Conservation (phyloP, 2,113 vertebrate genomes). For the Apus apus region DNA sequence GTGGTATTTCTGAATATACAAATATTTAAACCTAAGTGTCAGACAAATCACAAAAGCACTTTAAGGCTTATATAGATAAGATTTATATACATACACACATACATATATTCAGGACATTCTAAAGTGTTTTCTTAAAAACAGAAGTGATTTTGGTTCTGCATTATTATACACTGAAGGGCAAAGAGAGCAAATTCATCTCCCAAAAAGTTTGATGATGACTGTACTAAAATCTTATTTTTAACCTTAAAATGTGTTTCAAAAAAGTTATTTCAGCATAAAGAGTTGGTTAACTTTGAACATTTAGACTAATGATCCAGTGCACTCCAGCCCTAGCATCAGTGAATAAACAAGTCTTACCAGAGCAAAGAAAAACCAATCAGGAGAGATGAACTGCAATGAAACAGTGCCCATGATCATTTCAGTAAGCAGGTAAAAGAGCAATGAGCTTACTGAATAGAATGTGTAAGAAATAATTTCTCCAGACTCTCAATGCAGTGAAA, state of each 20-base stretch:
- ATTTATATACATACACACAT: too few relatives aligned
- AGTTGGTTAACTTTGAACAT: constrained; percentile 68
- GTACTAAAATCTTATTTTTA: constrained; percentile 63
- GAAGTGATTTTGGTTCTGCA: background rate
- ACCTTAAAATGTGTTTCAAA: constrained; percentile 57
- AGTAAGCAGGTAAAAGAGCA: background rate
- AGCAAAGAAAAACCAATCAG: constrained; percentile 50
- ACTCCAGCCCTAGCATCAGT: background rate
- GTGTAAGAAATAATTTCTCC: background rate
- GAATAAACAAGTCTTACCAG: constrained; percentile 71
- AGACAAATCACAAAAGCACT: background rate
- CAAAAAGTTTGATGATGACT: constrained; percentile 38
- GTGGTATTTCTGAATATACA: background rate
- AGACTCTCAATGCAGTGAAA: background rate
- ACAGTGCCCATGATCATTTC: background rate
- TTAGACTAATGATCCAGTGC: constrained; percentile 67
- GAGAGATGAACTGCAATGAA: background rate
- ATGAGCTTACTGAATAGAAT: background rate
- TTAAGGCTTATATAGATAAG: too few relatives aligned
- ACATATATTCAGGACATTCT: background rate
- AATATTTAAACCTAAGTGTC: background rate
- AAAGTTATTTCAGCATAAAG: constrained; percentile 73
- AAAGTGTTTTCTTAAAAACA: too few relatives aligned
- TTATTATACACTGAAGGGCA: accelerated
- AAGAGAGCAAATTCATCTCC: constrained; percentile 44